Conservation (phyloP, 2,113 vertebrate species). For the Colaptes auratus region DNA sequence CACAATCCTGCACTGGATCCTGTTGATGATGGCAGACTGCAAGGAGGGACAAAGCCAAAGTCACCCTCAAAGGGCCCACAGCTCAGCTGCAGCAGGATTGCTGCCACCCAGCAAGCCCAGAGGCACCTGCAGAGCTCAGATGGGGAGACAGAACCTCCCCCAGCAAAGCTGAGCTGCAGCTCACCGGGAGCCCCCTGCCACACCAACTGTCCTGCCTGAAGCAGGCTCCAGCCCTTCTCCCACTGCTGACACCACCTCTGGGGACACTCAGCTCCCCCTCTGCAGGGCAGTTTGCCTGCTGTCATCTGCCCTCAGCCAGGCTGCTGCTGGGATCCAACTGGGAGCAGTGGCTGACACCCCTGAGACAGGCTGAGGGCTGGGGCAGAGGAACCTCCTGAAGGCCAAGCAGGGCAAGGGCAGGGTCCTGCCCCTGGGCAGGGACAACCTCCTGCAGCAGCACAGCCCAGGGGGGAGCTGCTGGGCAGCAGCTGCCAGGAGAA, state of each 20-base stretch:
- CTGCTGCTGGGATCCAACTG: too few relatives aligned
- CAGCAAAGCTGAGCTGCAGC: too few relatives aligned
- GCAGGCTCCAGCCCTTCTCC: neutral
- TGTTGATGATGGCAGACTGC: slow-evolving; percentile 89
- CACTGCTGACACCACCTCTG: accelerated
- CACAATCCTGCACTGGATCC: slow-evolving; percentile 93
- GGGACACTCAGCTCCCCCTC: neutral
- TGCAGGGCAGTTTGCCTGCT: accelerated
- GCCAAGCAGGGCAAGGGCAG: too few relatives aligned
- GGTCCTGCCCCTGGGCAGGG: too few relatives aligned
- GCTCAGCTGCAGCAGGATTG: neutral
- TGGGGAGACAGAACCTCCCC: neutral
- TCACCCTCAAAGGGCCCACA: neutral
- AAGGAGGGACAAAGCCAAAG: slow-evolving; percentile 34
- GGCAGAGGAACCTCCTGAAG: too few relatives aligned
- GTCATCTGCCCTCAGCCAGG: too few relatives aligned
- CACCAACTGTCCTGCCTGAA: neutral
- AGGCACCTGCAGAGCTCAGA: neutral
- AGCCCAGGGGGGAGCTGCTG: too few relatives aligned
- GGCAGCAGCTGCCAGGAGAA: too few relatives aligned
- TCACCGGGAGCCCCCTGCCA: neutral
- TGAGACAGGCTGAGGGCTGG: too few relatives aligned
- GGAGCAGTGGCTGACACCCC: too few relatives aligned
- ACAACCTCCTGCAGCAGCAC: too few relatives aligned
- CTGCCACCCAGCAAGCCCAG: neutral